phyloP scores from a whole-genome alignment of 1,140 invertebrate species.

The Leptinotarsa texana region DNA sequence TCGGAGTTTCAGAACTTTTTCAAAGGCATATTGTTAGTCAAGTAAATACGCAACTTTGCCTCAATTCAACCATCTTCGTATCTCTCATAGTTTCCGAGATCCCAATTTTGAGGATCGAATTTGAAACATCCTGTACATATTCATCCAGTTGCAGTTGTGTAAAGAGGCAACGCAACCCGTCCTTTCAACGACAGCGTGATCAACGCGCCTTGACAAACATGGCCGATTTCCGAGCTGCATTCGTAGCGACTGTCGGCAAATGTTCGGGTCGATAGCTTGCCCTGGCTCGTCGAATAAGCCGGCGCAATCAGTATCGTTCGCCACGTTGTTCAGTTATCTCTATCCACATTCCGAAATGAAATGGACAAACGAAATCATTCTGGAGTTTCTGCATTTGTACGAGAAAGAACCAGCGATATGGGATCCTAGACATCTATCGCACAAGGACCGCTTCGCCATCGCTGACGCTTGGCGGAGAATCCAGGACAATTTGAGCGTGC shows the following conservation, averaged over 20 bases:
- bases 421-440: conserved; percentile 35
- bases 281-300: neutral
- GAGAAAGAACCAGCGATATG: conserved; percentile 38
- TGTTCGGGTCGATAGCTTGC: neutral
- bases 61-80: too few relatives aligned
- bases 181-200: too few relatives aligned
- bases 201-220: neutral
- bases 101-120: too few relatives aligned
- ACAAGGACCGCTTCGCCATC: conserved; percentile 36
- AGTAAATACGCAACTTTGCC: too few relatives aligned
- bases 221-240: neutral
- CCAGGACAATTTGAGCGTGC: conserved; percentile 19
- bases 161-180: too few relatives aligned
- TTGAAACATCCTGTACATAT: too few relatives aligned
- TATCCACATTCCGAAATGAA: conserved; percentile 10
- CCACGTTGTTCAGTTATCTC: neutral
- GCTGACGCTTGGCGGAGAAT: conserved; percentile 37
- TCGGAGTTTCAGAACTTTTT: too few relatives aligned
- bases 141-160: too few relatives aligned
- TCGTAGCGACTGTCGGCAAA: neutral
- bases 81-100: too few relatives aligned
- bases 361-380: conserved; percentile 36
- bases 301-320: neutral
- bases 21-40: too few relatives aligned
- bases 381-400: conserved; percentile 39